Evolutionary conservation across 1,140 invertebrate genomes (phyloP), one percentile per base, ranked within the genome.

Genomic region (Papilio polytes): DNA sequence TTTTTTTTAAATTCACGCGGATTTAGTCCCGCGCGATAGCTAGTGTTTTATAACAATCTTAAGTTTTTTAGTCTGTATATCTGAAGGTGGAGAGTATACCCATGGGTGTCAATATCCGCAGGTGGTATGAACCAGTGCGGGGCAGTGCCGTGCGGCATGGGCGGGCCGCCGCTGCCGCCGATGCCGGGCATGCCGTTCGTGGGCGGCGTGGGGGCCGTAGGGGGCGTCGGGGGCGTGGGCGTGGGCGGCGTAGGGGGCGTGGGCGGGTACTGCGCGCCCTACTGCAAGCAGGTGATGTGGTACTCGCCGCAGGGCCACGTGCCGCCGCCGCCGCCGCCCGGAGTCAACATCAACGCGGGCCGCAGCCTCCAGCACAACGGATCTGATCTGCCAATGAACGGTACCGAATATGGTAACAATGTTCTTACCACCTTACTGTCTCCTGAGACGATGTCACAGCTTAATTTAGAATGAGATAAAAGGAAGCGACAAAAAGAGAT

Each of bases 381-480:
- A 12, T 92, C 92, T 66, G 96, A 97, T 85, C 92, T 97, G 80
- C 96, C 96, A 7, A 95, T 95, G 87, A 93, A 95, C 80, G 96
- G 96, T 96, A 81, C 86, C 84, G 22, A 36, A 70, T 70, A 70
- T 31, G 63, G 63, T 31, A 70, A 70, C 26, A 70, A 70, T 31
- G 20, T n/a, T 20, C 51, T n/a, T 53, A n/a, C n/a, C 13, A 18
- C 51, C 15, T 18, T 53, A 9, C 13, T 3, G 15, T 15, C 22
- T 36, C 53, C 12, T 15, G 18, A 6, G 10, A 26, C 44, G 6
- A 15, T 41, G 36, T 41, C 26, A 8, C 0, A 41, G 36, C 31
- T 36, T 36, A 36, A 3, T 0, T 41, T 41, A 41, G 36, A 8
- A 41, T 8, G 7, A 41, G 36, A 41, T 6, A 8, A 8, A 41